Evolutionary conservation across 1,140 invertebrate species (phyloP).

Genomic region (Cataglyphis hispanica): DNA sequence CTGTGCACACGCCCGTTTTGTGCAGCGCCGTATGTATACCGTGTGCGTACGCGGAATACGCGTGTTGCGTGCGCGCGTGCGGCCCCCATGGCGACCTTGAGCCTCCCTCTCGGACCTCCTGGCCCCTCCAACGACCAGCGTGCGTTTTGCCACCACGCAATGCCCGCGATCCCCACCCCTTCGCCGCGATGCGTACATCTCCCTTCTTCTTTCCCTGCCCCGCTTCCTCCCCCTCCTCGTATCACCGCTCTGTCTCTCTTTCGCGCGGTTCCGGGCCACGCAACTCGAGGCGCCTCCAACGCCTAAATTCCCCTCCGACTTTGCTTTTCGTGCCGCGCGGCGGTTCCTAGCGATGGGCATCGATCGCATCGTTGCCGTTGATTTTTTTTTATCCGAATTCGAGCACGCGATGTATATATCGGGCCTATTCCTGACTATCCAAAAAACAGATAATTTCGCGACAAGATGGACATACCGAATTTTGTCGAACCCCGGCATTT

Average conservation of each 20-base stretch:
- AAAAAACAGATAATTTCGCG: neutral
- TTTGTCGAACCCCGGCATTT: slow-evolving; percentile 44
- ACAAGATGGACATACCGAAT: slow-evolving; percentile 30
- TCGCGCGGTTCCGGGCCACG: slow-evolving; percentile 64
- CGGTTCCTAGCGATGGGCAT: slow-evolving; percentile 51
- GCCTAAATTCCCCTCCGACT: slow-evolving; percentile 60
- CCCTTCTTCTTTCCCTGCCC: slow-evolving; percentile 45
- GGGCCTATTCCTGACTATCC: neutral
- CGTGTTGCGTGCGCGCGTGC: slow-evolving; percentile 82
- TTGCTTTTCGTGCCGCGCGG: slow-evolving; percentile 63
- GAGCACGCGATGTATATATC: neutral
- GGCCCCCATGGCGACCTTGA: slow-evolving; percentile 83
- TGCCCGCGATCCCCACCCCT: slow-evolving; percentile 58
- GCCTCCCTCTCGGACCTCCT: slow-evolving; percentile 71
- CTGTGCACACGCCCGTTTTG: slow-evolving; percentile 72
- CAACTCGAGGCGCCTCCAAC: slow-evolving; percentile 68
- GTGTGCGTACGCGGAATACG: slow-evolving; percentile 52
- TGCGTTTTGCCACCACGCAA: slow-evolving; percentile 43
- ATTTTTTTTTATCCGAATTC: slow-evolving; percentile 25
- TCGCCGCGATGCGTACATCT: slow-evolving; percentile 59
- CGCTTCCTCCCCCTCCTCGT: neutral
- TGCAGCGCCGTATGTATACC: slow-evolving; percentile 36
- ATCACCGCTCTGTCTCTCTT: slow-evolving; percentile 35
- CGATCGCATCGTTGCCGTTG: slow-evolving; percentile 28
- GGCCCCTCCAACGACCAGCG: slow-evolving; percentile 36